phyloP scores from a whole-genome alignment of 2,888 invertebrate genomes.

The Drosophila stalkeri region DNA sequence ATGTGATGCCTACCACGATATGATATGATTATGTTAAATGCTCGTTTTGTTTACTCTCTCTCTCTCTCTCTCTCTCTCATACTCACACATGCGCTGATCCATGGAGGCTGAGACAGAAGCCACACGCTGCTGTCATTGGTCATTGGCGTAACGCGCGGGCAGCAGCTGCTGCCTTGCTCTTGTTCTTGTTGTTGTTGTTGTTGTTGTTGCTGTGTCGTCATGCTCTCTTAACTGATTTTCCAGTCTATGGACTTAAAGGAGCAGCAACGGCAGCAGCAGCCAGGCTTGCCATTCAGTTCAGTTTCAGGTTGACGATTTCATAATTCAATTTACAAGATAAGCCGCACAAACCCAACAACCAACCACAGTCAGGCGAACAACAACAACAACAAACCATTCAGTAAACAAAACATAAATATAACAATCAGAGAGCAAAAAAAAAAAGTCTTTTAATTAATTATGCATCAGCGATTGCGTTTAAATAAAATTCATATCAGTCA shows the following conservation, averaged over 20 bases:
- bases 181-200: constrained; percentile 5
- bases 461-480: constrained; percentile 82
- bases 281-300: constrained; percentile 71
- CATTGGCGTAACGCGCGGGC: constrained; percentile 75
- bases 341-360: constrained; percentile 51
- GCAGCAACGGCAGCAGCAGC: constrained; percentile 56
- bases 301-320: constrained; percentile 83
- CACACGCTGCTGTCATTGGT: constrained; percentile 68
- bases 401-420: constrained; percentile 37
- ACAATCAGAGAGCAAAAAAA: constrained; percentile 38
- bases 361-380: constrained; percentile 46
- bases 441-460: constrained; percentile 78
- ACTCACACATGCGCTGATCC: constrained; percentile 28
- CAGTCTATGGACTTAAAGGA: constrained; percentile 77
- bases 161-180: constrained; percentile 44
- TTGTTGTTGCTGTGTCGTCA: constrained; percentile 65
- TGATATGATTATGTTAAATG: constrained; percentile 82
- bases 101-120: constrained; percentile 36
- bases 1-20: constrained; percentile 79
- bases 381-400: constrained; percentile 42
- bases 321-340: constrained; percentile 84
- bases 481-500: constrained; percentile 69
- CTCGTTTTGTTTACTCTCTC: constrained; percentile 77
- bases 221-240: constrained; percentile 79
- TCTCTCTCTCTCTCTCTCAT: constrained; percentile 31